phyloP scores from a whole-genome alignment of 1,140 invertebrate species.

The Drosophila parvula region DNA sequence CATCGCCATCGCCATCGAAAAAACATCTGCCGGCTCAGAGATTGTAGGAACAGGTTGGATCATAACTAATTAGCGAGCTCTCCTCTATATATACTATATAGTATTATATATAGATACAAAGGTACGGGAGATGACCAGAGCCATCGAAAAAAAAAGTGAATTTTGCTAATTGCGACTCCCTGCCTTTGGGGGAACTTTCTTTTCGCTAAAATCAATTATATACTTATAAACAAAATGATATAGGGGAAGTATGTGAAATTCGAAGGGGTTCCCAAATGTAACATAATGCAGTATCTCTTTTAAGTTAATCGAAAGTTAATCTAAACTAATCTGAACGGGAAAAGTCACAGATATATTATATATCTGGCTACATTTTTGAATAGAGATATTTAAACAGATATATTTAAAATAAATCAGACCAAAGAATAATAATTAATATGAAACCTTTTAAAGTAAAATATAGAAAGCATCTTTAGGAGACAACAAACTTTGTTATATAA shows the following conservation, averaged over 20 bases:
- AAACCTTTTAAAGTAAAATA: background rate
- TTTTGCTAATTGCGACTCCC: slow-evolving; percentile 26
- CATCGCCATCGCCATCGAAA: background rate
- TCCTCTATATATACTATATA: slow-evolving; percentile 7
- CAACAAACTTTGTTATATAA: background rate
- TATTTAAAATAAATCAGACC: no score
- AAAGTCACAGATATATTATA: background rate
- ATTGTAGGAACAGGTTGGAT: slow-evolving; percentile 35
- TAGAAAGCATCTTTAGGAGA: background rate
- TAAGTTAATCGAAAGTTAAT: background rate
- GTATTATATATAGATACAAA: background rate
- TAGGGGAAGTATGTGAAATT: background rate
- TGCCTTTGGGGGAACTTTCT: slow-evolving; percentile 27
- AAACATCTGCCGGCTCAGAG: slow-evolving; percentile 21
- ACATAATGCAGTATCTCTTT: background rate
- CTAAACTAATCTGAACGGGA: no score
- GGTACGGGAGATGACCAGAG: slow-evolving; percentile 2
- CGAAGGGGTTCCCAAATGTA: background rate
- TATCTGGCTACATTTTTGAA: background rate
- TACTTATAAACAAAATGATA: background rate
- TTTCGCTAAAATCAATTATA: slow-evolving; percentile 30
- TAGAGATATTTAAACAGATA: no score
- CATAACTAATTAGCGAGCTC: slow-evolving; percentile 38
- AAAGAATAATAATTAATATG: no score
- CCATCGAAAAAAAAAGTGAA: slow-evolving; percentile 15